phyloP scores from a whole-genome alignment of 2,113 vertebrate genomes.

The Anarhynchus alexandrinus region DNA sequence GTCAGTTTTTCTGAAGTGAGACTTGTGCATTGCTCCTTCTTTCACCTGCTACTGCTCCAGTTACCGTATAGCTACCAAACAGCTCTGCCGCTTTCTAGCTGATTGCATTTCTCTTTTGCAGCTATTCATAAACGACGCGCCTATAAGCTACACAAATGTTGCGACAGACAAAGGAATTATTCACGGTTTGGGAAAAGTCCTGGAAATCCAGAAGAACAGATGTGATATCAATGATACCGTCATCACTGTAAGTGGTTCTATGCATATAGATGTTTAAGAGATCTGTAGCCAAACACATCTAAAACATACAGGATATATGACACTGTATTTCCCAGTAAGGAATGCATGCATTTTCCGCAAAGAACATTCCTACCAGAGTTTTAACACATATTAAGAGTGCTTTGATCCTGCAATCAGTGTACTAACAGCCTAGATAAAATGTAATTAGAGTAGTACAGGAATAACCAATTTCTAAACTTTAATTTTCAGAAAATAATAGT shows the following conservation, averaged over 20 bases:
- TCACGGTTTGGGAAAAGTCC: constrained; percentile 83
- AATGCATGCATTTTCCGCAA: neutral
- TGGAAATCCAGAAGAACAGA: constrained; percentile 86
- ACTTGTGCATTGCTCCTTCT: neutral
- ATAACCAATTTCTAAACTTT: neutral
- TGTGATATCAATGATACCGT: constrained; percentile 74
- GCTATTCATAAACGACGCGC: constrained; percentile 86
- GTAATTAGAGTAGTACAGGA: neutral
- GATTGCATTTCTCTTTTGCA: constrained; percentile 42
- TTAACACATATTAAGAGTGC: neutral
- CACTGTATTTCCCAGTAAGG: neutral
- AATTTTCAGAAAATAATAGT: neutral
- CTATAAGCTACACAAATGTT: constrained; percentile 79
- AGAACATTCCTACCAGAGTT: neutral
- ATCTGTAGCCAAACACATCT: neutral
- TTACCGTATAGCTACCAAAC: neutral
- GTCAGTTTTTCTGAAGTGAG: neutral
- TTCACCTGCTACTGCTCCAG: neutral
- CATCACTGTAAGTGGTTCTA: constrained; percentile 61
- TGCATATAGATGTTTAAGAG: accelerated
- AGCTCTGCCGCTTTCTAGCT: neutral
- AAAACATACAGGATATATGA: accelerated
- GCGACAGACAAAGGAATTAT: constrained; percentile 87
- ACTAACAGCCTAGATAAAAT: neutral
- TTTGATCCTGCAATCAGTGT: neutral